Percentiles rank a stretch among this genome's conserved stretches.
Conservation (phyloP, 1,140 invertebrate genomes). For the Drosophila takahashii region DNA sequence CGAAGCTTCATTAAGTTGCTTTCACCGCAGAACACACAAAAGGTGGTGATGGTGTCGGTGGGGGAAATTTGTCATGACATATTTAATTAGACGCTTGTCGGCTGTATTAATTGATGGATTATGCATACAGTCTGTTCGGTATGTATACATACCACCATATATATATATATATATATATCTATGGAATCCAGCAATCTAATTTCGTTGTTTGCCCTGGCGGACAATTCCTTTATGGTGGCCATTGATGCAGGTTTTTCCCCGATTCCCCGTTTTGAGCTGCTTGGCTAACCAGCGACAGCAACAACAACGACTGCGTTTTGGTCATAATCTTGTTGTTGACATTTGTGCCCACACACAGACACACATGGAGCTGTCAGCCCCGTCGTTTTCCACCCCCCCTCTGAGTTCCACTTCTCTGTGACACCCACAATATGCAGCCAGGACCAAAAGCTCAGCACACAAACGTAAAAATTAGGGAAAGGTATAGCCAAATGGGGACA, state of each 20-base stretch:
- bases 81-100: slow-evolving; percentile 75
- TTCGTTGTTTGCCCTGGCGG: slow-evolving; percentile 38
- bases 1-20: slow-evolving; percentile 46
- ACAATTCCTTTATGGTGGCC: slow-evolving; percentile 43
- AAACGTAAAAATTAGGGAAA: slow-evolving; percentile 14
- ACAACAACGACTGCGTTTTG: slow-evolving; percentile 50
- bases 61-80: slow-evolving; percentile 47
- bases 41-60: not conserved
- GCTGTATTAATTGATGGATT: slow-evolving; percentile 74
- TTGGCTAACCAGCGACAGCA: slow-evolving; percentile 60
- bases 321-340: slow-evolving; percentile 73
- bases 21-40: slow-evolving; percentile 20
- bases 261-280: slow-evolving; percentile 61
- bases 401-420: not conserved
- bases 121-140: slow-evolving; percentile 27
- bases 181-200: slow-evolving; percentile 32
- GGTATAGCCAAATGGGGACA: slow-evolving; percentile 7
- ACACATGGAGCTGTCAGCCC: slow-evolving; percentile 53
- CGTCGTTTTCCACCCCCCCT: not conserved
- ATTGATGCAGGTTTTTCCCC: slow-evolving; percentile 50
- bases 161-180: slow-evolving; percentile 1
- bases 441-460: slow-evolving; percentile 11
- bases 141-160: not conserved
- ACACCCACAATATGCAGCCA: slow-evolving; percentile 62
- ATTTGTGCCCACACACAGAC: slow-evolving; percentile 65